These are phyloP conservation scores for Agrilus cyanescens DNA, from an alignment of 2,888 invertebrate species.

Conservation along the genomic window DNA sequence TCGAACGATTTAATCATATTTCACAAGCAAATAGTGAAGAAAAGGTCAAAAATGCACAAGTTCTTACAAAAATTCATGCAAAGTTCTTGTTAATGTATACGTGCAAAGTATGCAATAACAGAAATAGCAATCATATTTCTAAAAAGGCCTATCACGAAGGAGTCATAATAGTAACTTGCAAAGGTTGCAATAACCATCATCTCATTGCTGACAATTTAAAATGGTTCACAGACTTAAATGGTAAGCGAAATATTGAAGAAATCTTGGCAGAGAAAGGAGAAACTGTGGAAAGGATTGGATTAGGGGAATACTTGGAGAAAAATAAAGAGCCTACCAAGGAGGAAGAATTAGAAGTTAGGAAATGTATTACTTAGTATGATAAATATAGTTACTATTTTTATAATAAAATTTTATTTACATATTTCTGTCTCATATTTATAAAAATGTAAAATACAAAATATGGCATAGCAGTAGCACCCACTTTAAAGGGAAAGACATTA, in stretches of 20 bases:
- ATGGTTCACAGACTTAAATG: slow-evolving; percentile 78
- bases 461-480: no score
- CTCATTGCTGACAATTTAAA: slow-evolving; percentile 92
- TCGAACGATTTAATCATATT: no score
- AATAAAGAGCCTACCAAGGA: no score
- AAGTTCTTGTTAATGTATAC: slow-evolving; percentile 70
- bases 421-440: slow-evolving; percentile 5
- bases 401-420: no score
- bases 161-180: slow-evolving; percentile 84
- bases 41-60: background rate
- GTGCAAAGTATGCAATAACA: slow-evolving; percentile 75
- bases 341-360: no score
- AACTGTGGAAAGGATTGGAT: slow-evolving; percentile 46
- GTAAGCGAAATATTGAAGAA: slow-evolving; percentile 78
- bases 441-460: slow-evolving; percentile 7
- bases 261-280: slow-evolving; percentile 83
- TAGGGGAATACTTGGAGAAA: no score
- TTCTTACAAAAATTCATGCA: slow-evolving; percentile 33
- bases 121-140: slow-evolving; percentile 70
- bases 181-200: slow-evolving; percentile 79
- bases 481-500: no score
- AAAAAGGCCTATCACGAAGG: slow-evolving; percentile 78
- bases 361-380: no score
- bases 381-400: no score
- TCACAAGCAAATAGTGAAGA: no score